Conservation (phyloP, 1,140 invertebrate genomes). For the Bicyclus anynana region DNA sequence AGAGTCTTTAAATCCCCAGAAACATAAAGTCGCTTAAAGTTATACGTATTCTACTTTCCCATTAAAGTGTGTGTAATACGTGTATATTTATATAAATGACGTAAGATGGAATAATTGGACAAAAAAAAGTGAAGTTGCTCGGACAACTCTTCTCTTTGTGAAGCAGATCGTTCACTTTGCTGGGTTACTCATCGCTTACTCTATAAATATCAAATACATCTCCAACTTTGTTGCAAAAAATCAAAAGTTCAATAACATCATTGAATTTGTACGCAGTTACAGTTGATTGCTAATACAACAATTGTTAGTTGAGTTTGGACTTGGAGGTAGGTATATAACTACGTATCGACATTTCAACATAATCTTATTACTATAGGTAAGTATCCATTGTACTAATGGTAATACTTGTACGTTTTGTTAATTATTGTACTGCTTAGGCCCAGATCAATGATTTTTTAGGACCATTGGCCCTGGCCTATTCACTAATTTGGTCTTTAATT, state of each 20-base stretch:
- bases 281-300: not conserved
- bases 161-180: conserved; percentile 36
- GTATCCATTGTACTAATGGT: no score
- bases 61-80: not conserved
- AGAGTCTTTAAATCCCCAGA: no score
- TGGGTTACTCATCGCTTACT: conserved; percentile 32
- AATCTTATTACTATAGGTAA: not conserved
- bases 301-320: not conserved
- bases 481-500: no score
- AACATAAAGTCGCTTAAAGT: no score
- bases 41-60: not conserved
- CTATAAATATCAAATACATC: conserved; percentile 40
- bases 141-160: conserved; percentile 23
- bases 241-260: conserved; percentile 34
- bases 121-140: conserved; percentile 25
- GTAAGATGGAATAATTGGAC: conserved; percentile 21
- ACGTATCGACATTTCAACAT: not conserved
- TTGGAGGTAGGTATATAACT: not conserved
- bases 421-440: no score
- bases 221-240: conserved; percentile 35
- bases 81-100: conserved; percentile 27
- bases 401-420: no score
- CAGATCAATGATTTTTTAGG: no score
- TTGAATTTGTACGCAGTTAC: not conserved
- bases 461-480: no score